Base-by-base conservation (phyloP, 1,140 invertebrate genomes). In the Heterodera schachtii region DNA sequence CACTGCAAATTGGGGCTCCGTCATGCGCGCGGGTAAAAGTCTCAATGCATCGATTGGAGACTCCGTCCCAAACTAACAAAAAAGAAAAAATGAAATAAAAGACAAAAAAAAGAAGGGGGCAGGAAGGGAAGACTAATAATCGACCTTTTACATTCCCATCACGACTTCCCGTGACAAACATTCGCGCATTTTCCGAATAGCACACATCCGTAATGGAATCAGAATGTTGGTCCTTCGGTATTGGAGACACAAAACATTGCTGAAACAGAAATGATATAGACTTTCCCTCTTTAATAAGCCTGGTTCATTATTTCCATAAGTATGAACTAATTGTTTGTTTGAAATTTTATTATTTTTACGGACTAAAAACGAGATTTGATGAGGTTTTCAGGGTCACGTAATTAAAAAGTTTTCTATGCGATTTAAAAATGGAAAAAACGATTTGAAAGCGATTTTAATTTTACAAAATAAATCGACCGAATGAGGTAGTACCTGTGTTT, bases 1-100 rank as follows among this genome's bases (percentile, higher is more conserved):
- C 94, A 0, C 96, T 98, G 89, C 95, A 97, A 31, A 99, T 94
- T 92, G 96, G 95, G 41, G 94, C 93, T 0, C 96, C 96, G 85
- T 98, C 96, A 90, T 99, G 97, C 0, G 97, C 96, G 87, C 94
- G 93, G 0, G 93, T 90, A 90, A 98, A 97, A 0, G 96, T 98
- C 89, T 96, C 96, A 80, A 99, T 93, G 89, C 96, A 98, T 75
- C 95, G 92, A 86, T 95, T 96, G 11, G 90, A 91, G 44, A 91
- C 82, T 9, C 91, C 90, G 80, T 90, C 90, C 90, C 90, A 90
- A 5, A 93, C 91, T 78, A 19, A 19, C n/a, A n/a, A n/a, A n/a
- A n/a, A n/a, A n/a, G n/a, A 43, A 67, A 69, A 13, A 69, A 43
- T 46, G 47, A 44, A 47, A 43, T 11, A 3, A 21, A 69, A n/a